Evolutionary conservation across 2,113 vertebrate species (phyloP), one percentile per base, ranked within the genome.

Genomic region (Ceratotherium simum): DNA sequence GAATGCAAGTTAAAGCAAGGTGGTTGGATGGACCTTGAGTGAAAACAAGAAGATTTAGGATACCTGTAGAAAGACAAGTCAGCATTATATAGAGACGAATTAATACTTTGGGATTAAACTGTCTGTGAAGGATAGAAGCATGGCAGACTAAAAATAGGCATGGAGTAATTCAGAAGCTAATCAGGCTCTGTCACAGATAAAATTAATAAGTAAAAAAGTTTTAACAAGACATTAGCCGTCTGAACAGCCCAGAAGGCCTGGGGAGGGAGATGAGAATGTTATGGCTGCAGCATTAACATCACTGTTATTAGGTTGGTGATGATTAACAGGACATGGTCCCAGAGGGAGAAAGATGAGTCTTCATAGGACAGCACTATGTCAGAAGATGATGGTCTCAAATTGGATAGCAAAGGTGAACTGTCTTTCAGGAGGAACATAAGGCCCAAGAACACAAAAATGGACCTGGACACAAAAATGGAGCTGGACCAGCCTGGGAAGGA

Each of bases 31-130:
- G 97, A 97, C 98, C 96, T 98, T 96, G 98, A 98, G 98, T 29
- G 90, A 98, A 98, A 98, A 97, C 97, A 98, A 97, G 76, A 98
- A 99, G 98, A 99, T 99, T 99, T 98, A 99, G 98, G 98, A 98
- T 98, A 98, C 98, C 97, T 97, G 90, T 75, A 97, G 97, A 98
- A 98, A 99, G 98, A 98, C 97, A 99, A 98, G 98, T 98, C 98
- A 98, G 98, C 98, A 98, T 98, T 99, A 98, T 98, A 99, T 98
- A 97, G 98, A 99, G 98, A 99, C 91, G 90, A 98, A 99, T 99
- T 98, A 99, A 99, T 99, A 99, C 98, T 98, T 98, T 98, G 98
- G 98, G 98, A 99, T 99, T 99, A 99, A 99, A 99, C 98, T 99
- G 98, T 98, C 98, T 99, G 99, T 99, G 99, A 99, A 99, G 99